Conservation (phyloP, 2,888 invertebrate genomes). For the Lasioglossum malachurum region DNA sequence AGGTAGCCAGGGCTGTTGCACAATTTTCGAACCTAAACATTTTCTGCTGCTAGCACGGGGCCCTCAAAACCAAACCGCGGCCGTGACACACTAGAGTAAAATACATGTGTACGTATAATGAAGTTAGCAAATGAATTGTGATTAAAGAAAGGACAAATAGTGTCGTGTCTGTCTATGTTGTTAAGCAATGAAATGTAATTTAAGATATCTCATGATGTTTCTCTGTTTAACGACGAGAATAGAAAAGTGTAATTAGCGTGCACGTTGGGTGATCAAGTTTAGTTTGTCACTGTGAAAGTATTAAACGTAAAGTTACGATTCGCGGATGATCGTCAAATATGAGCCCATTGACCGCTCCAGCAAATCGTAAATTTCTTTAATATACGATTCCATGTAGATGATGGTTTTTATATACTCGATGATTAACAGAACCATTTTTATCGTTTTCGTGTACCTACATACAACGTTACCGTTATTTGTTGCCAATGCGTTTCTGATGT, state of each 20-base stretch:
- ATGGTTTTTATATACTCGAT: constrained; percentile 12
- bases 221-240: not conserved
- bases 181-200: constrained; percentile 17
- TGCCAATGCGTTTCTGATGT: not conserved
- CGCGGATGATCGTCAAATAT: constrained; percentile 76
- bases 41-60: no score
- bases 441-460: not conserved
- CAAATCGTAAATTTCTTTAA: constrained; percentile 59
- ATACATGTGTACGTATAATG: not conserved
- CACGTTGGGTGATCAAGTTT: constrained; percentile 15
- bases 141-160: constrained; percentile 16
- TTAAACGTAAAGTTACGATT: constrained; percentile 67
- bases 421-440: not conserved
- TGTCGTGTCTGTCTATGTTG: constrained; percentile 35
- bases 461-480: not conserved
- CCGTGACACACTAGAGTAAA: not conserved
- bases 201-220: not conserved
- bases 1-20: no score
- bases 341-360: constrained; percentile 81
- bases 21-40: no score
- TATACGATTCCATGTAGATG: constrained; percentile 28
- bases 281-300: constrained; percentile 20
- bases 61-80: no score
- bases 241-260: not conserved
- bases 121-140: constrained; percentile 26